phyloP scores from a whole-genome alignment of 2,797 vertebrate genomes.

The Merluccius polli region DNA sequence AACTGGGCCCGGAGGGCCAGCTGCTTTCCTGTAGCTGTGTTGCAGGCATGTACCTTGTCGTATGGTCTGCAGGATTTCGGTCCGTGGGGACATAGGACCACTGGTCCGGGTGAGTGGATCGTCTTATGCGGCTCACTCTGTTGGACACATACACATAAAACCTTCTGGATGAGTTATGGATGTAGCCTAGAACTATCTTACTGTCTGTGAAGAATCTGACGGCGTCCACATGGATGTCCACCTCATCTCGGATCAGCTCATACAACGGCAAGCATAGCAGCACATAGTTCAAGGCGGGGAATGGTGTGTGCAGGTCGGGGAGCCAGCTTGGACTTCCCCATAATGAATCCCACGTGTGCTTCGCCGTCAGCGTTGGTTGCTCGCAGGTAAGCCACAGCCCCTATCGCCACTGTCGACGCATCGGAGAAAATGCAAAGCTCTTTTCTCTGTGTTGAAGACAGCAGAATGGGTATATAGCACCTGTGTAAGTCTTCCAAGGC shows the following conservation, averaged over 20 bases:
- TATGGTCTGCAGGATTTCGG: neutral
- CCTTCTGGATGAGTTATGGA: neutral
- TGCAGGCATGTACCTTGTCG: neutral
- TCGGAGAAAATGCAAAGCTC: neutral
- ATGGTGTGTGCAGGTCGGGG: neutral
- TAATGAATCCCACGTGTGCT: neutral
- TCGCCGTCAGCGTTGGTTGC: neutral
- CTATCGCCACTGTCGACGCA: neutral
- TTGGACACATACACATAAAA: conserved; percentile 1
- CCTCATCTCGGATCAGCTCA: neutral
- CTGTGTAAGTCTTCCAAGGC: too few relatives aligned
- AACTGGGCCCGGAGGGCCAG: neutral
- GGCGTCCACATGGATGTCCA: neutral
- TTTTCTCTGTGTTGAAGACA: neutral
- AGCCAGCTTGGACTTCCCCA: neutral
- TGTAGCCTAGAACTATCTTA: neutral
- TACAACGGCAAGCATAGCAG: neutral
- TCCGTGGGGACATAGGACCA: neutral
- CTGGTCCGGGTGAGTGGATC: neutral
- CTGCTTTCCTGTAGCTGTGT: neutral
- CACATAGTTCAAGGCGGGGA: neutral
- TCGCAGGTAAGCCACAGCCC: neutral
- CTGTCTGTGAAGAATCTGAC: neutral
- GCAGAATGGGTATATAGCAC: neutral
- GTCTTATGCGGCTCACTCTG: neutral